phyloP scores from a whole-genome alignment of 2,113 vertebrate species.

The Halichoerus grypus region DNA sequence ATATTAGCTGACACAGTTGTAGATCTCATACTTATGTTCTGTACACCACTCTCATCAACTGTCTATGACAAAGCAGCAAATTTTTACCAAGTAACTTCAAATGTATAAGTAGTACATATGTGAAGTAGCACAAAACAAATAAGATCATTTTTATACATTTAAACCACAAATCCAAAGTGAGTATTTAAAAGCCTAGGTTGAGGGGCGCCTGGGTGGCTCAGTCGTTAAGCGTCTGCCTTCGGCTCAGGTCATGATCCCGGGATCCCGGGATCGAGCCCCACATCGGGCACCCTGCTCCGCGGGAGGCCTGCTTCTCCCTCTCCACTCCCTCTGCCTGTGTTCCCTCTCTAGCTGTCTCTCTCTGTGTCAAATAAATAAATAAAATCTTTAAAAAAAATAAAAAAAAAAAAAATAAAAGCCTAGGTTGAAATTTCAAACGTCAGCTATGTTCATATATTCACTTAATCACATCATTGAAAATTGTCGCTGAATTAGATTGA shows the following conservation, averaged over 20 bases:
- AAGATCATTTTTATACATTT: neutral
- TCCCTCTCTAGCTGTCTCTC: no score
- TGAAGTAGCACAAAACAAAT: slow-evolving; percentile 25
- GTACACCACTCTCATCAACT: neutral
- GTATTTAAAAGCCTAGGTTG: neutral
- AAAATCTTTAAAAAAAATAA: no score
- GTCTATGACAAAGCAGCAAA: neutral
- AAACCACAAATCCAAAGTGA: slow-evolving; percentile 36
- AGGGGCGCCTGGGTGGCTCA: no score
- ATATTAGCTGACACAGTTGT: neutral
- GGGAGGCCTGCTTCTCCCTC: no score
- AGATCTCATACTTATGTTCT: slow-evolving; percentile 11
- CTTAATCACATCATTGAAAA: slow-evolving; percentile 62
- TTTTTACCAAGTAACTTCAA: slow-evolving; percentile 42
- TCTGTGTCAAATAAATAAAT: no score
- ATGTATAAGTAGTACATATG: neutral
- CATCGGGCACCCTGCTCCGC: no score
- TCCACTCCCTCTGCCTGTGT: no score
- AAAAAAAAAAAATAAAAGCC: no score
- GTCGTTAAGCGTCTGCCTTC: no score
- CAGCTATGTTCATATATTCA: slow-evolving; percentile 53
- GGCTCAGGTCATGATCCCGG: no score
- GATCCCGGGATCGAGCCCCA: no score
- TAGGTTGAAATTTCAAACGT: slow-evolving; percentile 58
- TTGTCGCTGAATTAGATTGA: slow-evolving; percentile 55